phyloP scores from a whole-genome alignment of 2,797 vertebrate genomes.

The Catostomus latipinnis region DNA sequence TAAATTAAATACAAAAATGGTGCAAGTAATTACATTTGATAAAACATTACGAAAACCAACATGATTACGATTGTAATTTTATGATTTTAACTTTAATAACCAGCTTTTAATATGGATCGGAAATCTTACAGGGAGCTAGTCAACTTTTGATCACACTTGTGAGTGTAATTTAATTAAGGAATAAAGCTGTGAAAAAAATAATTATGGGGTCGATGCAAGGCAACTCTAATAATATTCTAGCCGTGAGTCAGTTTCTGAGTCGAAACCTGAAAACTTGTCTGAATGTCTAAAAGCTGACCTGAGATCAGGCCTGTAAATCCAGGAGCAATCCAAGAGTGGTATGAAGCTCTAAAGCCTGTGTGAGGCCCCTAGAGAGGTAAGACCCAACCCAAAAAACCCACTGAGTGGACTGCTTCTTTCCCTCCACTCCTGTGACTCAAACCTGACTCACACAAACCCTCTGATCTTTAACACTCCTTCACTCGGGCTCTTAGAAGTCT shows the following conservation, averaged over 20 bases:
- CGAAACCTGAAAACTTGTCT: not conserved
- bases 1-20: too few species aligned
- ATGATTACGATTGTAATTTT: too few species aligned
- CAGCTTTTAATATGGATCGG: too few species aligned
- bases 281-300: not conserved
- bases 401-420: conserved; percentile 13
- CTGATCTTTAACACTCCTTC: conserved; percentile 47
- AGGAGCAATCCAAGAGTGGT: not conserved
- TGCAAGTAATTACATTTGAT: too few species aligned
- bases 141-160: not conserved
- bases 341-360: conserved; percentile 5
- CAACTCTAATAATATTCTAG: not conserved
- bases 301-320: not conserved
- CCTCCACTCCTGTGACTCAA: conserved; percentile 41
- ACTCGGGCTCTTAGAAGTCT: conserved; percentile 37
- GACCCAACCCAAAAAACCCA: conserved; percentile 32
- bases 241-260: not conserved
- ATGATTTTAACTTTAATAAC: too few species aligned
- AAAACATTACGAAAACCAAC: too few species aligned
- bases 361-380: conserved; percentile 30
- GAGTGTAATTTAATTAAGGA: conserved; percentile 4
- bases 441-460: conserved; percentile 36
- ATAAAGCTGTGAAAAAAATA: not conserved
- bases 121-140: too few species aligned
- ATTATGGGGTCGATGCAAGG: too few species aligned